A percentile compares a stretch with the other conserved stretches of the same genome.
These are phyloP conservation scores for Dastarcus helophoroides DNA, from an alignment of 2,888 invertebrate genomes.

Conservation along the genomic window DNA sequence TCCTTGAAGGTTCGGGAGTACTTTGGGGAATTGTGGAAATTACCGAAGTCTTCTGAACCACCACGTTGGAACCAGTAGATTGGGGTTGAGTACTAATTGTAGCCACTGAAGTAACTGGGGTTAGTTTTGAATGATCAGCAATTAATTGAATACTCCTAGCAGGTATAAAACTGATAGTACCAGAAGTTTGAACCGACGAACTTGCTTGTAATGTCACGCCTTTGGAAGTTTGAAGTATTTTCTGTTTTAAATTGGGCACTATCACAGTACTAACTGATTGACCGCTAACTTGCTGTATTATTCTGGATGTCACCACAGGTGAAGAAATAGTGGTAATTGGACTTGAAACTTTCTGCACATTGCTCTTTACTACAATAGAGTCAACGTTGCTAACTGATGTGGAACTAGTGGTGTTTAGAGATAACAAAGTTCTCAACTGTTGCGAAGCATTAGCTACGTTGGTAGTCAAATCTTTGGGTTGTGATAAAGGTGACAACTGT, in stretches of 20 bases:
- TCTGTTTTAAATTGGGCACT: slow-evolving; percentile 29
- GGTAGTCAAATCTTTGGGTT: slow-evolving; percentile 58
- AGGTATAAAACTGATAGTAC: slow-evolving; percentile 9
- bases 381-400: slow-evolving; percentile 39
- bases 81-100: slow-evolving; percentile 13
- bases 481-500: slow-evolving; percentile 59
- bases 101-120: slow-evolving; percentile 21
- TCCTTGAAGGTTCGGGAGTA: slow-evolving; percentile 11
- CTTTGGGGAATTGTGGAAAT: slow-evolving; percentile 11
- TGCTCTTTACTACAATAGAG: slow-evolving; percentile 31
- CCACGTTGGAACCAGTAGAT: slow-evolving; percentile 2
- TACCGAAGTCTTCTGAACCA: slow-evolving; percentile 13
- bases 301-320: slow-evolving; percentile 24
- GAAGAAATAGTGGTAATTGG: slow-evolving; percentile 25
- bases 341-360: slow-evolving; percentile 27
- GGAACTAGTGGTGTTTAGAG: slow-evolving; percentile 47
- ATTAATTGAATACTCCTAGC: slow-evolving; percentile 16
- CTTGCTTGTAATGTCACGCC: slow-evolving; percentile 6
- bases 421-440: slow-evolving; percentile 54
- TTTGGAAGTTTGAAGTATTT: slow-evolving; percentile 12
- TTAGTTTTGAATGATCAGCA: slow-evolving; percentile 29
- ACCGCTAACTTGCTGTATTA: slow-evolving; percentile 26
- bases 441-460: slow-evolving; percentile 62
- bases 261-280: slow-evolving; percentile 25
- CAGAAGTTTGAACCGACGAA: slow-evolving; percentile 9